These are phyloP conservation scores for Cynocephalus volans DNA, from an alignment of 2,113 vertebrate genomes.

Conservation along the genomic window DNA sequence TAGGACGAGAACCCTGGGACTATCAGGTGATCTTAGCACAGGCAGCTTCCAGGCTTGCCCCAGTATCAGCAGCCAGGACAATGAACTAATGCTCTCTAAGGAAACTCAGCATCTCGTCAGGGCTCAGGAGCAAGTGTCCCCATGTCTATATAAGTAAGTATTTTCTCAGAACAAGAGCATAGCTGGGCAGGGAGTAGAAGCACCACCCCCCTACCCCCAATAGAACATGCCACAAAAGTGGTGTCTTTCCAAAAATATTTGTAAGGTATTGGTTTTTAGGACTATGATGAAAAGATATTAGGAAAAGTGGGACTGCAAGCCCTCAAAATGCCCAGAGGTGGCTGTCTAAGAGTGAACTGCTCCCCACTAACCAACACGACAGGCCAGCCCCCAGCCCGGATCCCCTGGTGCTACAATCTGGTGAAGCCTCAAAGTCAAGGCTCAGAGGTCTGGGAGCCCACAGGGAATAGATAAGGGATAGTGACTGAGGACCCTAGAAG, in stretches of 20 bases:
- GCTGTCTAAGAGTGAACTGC: background rate
- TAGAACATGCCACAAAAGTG: background rate
- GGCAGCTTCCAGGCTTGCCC: background rate
- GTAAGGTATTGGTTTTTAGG: background rate
- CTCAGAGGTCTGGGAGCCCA: background rate
- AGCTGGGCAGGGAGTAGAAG: background rate
- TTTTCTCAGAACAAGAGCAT: background rate
- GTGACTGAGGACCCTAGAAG: background rate
- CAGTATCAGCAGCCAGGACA: background rate
- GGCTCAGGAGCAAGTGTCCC: background rate
- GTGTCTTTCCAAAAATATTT: background rate
- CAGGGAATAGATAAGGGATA: background rate
- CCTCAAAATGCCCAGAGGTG: background rate
- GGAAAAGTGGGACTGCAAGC: accelerated
- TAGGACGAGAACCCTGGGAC: background rate
- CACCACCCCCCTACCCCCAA: accelerated
- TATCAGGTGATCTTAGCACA: accelerated
- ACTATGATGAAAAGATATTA: background rate
- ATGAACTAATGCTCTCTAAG: background rate
- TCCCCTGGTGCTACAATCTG: accelerated
- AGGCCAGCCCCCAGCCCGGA: background rate
- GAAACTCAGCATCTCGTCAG: background rate
- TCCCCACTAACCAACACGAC: background rate
- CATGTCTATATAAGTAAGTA: background rate
- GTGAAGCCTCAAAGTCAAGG: background rate